Evolutionary conservation across 1,140 invertebrate genomes (phyloP), one percentile per base, ranked within the genome.

Genomic region (Drosophila bocqueti): DNA sequence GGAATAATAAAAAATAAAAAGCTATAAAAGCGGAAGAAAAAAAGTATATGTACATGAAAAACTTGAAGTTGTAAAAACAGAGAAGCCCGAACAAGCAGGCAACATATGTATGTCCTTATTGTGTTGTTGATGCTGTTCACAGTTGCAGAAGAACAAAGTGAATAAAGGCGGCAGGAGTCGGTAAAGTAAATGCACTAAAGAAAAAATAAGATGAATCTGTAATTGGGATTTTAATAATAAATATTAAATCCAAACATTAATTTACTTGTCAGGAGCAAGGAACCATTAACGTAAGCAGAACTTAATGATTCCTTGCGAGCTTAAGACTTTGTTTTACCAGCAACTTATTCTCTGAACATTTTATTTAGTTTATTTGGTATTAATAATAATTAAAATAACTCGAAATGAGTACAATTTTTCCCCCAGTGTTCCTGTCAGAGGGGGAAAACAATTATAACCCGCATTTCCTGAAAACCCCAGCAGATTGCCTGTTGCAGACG

Each of bases 371-470:
- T 7, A n/a, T 43, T 43, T 34, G 0, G 10, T 40, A 40, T 40
- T 31, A 3, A n/a, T 5, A 11, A 3, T 18, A 11, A 13, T 3
- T 18, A 18, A 50, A 18, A 31, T 11, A n/a, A 31, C 1, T 6
- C 7, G 0, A 36, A 3, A 11, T 26, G 3, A 24, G 4, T 16
- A 16, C 15, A 2, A 6, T 24, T 24, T 55, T 57, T 3, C 6
- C 9, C 21, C 0, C 4, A 55, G 54, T 57, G 54, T 26, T 10
- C 8, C 4, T 15, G 18, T 24, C 18, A 15, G 58, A 8, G 26
- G 16, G 11, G 59, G 58, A 46, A 74, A 89, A 69, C 84, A 89
- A 86, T 86, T 86, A 86, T 76, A 68, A 72, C 62, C 79, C 66
- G 69, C 62, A 73, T 79, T 65, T 72, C 67, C 79, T 63, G 62